Evolutionary conservation across 2,797 vertebrate species (phyloP).

Genomic region (Alouatta caraya): DNA sequence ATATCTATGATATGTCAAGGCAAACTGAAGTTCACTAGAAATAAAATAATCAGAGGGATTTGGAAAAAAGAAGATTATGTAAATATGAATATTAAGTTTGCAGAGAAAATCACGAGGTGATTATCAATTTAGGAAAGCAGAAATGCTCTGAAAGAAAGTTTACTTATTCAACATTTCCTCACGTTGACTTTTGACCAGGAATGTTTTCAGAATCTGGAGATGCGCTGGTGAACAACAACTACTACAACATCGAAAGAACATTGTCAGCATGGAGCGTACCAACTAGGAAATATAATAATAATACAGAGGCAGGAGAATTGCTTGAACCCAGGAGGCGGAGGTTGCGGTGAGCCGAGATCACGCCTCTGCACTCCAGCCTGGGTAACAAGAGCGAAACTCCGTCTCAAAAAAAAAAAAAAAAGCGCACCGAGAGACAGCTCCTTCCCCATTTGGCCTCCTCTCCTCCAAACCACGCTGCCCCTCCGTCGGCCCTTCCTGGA

Average conservation of each 20-base stretch:
- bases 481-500: background rate
- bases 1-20: background rate
- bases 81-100: background rate
- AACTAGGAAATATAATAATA: background rate
- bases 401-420: too few species aligned
- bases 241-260: background rate
- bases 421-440: too few species aligned
- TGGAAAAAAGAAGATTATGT: background rate
- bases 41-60: background rate
- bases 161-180: background rate
- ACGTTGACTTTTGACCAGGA: fast-evolving
- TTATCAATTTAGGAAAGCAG: background rate
- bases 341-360: too few species aligned
- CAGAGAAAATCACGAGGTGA: background rate
- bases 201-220: background rate
- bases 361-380: too few species aligned
- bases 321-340: too few species aligned
- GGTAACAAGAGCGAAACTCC: too few species aligned
- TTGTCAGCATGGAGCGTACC: background rate
- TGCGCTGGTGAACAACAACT: background rate
- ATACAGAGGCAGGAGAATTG: background rate
- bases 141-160: background rate
- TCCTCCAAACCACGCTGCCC: background rate
- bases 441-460: background rate
- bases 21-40: background rate